Conservation (phyloP, 1,140 invertebrate genomes). For the Drosophila burlai region DNA sequence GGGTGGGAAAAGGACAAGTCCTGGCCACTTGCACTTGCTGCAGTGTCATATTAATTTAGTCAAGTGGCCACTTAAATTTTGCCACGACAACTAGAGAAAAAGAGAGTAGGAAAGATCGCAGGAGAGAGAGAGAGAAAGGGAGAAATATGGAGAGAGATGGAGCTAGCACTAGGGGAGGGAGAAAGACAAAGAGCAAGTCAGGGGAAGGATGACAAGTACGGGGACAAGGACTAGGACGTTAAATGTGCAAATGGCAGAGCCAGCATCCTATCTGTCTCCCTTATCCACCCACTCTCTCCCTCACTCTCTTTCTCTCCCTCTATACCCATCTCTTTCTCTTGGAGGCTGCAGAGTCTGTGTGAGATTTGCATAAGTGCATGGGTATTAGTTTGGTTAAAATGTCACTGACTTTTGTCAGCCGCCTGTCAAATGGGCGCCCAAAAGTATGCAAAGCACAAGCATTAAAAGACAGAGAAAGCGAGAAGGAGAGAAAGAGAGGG, state of each 20-base stretch:
- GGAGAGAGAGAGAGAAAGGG: too few species aligned
- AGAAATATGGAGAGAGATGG: neutral
- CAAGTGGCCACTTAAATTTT: slow-evolving; percentile 82
- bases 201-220: slow-evolving; percentile 24
- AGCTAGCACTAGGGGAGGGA: neutral
- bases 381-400: slow-evolving; percentile 71
- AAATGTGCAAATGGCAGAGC: slow-evolving; percentile 70
- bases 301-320: neutral
- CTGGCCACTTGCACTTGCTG: slow-evolving; percentile 62
- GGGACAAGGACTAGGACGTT: slow-evolving; percentile 34
- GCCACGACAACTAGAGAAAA: slow-evolving; percentile 56
- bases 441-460: slow-evolving; percentile 47
- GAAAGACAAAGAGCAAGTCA: neutral
- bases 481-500: neutral
- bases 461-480: slow-evolving; percentile 2
- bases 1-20: slow-evolving; percentile 48
- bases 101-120: neutral
- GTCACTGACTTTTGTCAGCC: slow-evolving; percentile 74
- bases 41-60: slow-evolving; percentile 83
- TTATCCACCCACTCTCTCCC: neutral
- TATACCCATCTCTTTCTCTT: slow-evolving; percentile 3
- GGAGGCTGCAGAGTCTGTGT: slow-evolving; percentile 38
- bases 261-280: slow-evolving; percentile 2
- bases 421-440: slow-evolving; percentile 37
- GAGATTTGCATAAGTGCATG: slow-evolving; percentile 76